Evolutionary conservation across 2,888 invertebrate genomes (phyloP), one percentile per base, ranked within the genome.

Genomic region (Artemia sinica): DNA sequence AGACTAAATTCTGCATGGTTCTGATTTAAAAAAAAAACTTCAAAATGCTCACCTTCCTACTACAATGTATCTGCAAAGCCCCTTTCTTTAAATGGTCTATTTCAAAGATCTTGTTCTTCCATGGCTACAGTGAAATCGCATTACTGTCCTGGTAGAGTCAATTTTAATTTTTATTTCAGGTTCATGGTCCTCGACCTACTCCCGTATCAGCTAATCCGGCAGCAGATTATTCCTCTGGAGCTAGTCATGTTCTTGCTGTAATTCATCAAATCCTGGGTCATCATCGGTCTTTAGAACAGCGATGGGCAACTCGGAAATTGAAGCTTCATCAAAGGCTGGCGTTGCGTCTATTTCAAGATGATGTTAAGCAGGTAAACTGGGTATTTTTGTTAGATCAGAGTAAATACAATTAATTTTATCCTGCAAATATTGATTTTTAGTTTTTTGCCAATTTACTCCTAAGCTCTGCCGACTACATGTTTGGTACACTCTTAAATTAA

Each of bases 241-340:
- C 96, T 68, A 92, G 91, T 76, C 95, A 96, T 79, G 95, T 96
- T 68, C 81, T 96, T 72, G 92, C 92, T 68, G 92, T 96, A 67
- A 94, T 96, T 73, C 95, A 96, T 79, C 93, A 94, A 81, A 94
- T 97, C 74, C 81, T 96, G 70, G 92, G 92, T 69, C 93, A 95
- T 77, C 96, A 97, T 77, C 82, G 95, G 66, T 87, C 91, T 9
- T 81, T 96, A 63, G 96, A 96, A 78, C 91, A 92, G 73, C 85
- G 91, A 72, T 96, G 95, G 89, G 94, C 94, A 75, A 86, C 89
- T 72, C 92, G 94, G 74, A 88, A 95, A 79, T 89, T 95, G 73
- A 91, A 94, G 77, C 81, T 97, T 70, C 96, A 96, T 78, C 96
- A 96, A 79, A 82, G 93, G 73, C 82, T 96, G 52, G 95, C 95